Evolutionary conservation across 2,797 vertebrate genomes (phyloP), one percentile per base, ranked within the genome.

Genomic region (Sphaeramia orbicularis): DNA sequence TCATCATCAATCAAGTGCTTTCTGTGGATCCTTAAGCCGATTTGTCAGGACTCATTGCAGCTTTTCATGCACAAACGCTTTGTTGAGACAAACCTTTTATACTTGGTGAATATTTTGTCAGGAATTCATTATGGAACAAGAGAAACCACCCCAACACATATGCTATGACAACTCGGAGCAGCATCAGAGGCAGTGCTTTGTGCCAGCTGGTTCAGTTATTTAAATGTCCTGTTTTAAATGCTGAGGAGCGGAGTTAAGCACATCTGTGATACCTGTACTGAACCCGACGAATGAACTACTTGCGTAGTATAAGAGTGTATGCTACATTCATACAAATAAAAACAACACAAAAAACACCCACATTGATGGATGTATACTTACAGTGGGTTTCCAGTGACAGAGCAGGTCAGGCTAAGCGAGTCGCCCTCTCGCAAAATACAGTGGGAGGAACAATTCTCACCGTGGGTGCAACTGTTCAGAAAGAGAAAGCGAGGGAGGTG

Each of bases 391-490:
- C 95, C 96, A 0, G 91, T 91, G 75, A 97, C 88, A 0, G 94
- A 92, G 82, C 96, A 97, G 36, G 94, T 95, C 67, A 97, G 92
- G 76, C 89, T 93, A 71, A 97, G 91, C 0, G 95, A 95, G 87
- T 98, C 96, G 19, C 96, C 96, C 76, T 98, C 96, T 87, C 96
- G 84, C 76, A 96, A 93, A 54, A 97, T 95, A 10, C 94, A 30
- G 94, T 76, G 5, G 96, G 95, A 63, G 96, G 93, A 51, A 94
- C 82, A 64, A 98, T 96, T 78, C 94, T 91, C 60, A 95, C 96
- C 37, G 91, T 93, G 19, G 94, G 94, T 51, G 94, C 94, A 84
- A 94, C 94, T 95, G 88, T 42, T 41, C 62, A 76, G 51, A 68
- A 67, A 83, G 14, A 83, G 8, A 84, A 8, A 76, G 37, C 68